Evolutionary conservation across 1,140 invertebrate species (phyloP), one percentile per base, ranked within the genome.

Genomic region (Drosophila sturtevanti): DNA sequence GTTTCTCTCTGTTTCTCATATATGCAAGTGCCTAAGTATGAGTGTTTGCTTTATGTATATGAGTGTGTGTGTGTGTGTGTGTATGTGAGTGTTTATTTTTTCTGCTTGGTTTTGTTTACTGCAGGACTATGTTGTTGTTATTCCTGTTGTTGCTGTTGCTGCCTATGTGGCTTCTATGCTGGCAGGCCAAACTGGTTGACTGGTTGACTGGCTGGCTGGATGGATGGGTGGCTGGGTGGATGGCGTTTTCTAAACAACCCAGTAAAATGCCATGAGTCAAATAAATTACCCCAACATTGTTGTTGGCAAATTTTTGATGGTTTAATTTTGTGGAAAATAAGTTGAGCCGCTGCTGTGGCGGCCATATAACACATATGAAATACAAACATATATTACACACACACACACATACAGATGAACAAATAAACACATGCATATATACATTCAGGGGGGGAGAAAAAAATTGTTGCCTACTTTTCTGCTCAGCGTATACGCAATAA

Each of bases 251-350:
- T 78, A 78, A 79, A 79, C 72, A 76, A 72, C 68, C 72, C 74
- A 63, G 65, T 59, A 60, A 77, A 79, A 77, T 62, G 70, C 86
- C 82, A 89, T 79, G 84, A 89, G 84, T 87, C 84, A 87, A 89
- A 87, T 87, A 87, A 87, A 87, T 87, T 87, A 87, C 85, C 79
- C 84, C 85, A 62, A 68, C 84, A 87, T 87, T 87, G 84, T 87
- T 87, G 84, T 87, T 87, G 84, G 84, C 79, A 87, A 87, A 87
- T 87, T 87, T 87, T 87, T 87, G 84, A 87, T 89, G 84, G 84
- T 87, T 87, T 87, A 87, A 87, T 87, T 87, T 87, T 87, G 84
- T 87, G 84, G 84, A 87, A 87, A 87, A 87, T 87, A 87, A 87
- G 84, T 87, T 87, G 78, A 87, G 84, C 82, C 84, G 84, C 84